A percentile compares a stretch with the other conserved stretches of the same genome.
Evolutionary conservation across 2,797 vertebrate species (phyloP).

Genomic region (Kryptolebias ocellatus): DNA sequence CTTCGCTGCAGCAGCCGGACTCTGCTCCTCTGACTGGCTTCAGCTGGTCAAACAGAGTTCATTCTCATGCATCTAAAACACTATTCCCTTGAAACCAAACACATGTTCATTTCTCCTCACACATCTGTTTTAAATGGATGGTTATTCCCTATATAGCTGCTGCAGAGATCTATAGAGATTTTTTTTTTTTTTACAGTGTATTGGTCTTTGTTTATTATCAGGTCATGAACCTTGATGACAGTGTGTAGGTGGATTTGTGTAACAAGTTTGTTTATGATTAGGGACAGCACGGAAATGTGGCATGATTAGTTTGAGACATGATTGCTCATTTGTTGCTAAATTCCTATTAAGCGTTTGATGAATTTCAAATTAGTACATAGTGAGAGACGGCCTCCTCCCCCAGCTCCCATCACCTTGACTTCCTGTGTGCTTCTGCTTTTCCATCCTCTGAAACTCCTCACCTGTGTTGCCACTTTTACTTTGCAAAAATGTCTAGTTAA

Average conservation of each 20-base stretch:
- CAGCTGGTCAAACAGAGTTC: conserved; percentile 40
- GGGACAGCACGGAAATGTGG: background rate
- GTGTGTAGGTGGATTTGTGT: conserved; percentile 1
- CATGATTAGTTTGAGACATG: conserved; percentile 32
- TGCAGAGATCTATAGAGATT: background rate
- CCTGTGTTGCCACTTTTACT: background rate
- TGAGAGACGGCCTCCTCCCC: conserved; percentile 37
- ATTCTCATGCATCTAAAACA: conserved; percentile 8
- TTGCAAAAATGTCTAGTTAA: background rate
- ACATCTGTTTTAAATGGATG: conserved; percentile 13
- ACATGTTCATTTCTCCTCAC: conserved; percentile 9
- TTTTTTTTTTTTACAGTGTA: background rate
- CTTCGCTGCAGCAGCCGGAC: conserved; percentile 41
- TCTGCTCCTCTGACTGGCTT: conserved; percentile 30
- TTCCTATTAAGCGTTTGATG: conserved; percentile 32
- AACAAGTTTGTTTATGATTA: background rate
- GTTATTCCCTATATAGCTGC: conserved; percentile 1
- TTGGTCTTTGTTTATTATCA: background rate
- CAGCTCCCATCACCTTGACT: conserved; percentile 45
- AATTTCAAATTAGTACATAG: conserved; percentile 42
- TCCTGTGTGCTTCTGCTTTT: conserved; percentile 13
- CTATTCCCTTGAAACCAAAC: conserved; percentile 1
- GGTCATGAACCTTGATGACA: background rate
- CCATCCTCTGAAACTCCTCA: background rate
- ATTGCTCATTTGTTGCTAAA: conserved; percentile 23